phyloP scores from a whole-genome alignment of 2,797 vertebrate genomes.

The Urophycis tenuis region DNA sequence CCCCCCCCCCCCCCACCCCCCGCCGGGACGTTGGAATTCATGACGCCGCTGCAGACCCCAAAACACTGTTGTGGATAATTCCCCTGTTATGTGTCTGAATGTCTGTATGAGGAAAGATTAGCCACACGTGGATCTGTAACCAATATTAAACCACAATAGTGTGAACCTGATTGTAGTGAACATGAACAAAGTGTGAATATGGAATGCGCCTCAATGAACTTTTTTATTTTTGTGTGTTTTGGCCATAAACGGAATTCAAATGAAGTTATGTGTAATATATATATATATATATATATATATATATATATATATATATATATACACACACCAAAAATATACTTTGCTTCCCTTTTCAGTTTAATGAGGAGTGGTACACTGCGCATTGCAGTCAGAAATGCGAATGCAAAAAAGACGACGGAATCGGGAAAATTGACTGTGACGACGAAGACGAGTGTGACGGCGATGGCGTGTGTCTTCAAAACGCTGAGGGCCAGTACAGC shows the following conservation, averaged over 20 bases:
- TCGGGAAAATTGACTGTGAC: conserved; percentile 56
- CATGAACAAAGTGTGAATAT: neutral
- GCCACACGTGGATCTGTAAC: neutral
- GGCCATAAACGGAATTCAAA: neutral
- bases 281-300: neutral
- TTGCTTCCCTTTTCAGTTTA: conserved; percentile 54
- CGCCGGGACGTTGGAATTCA: too few relatives aligned
- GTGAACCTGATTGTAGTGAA: neutral
- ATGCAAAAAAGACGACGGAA: conserved; percentile 56
- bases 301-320: neutral
- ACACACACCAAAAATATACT: neutral
- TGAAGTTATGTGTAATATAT: neutral
- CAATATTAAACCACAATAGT: neutral
- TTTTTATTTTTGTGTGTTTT: neutral
- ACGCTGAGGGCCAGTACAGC: conserved; percentile 59
- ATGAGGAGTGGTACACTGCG: conserved; percentile 68
- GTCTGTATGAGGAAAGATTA: neutral
- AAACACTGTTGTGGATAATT: neutral
- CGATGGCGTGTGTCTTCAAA: conserved; percentile 62
- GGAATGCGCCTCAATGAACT: too few relatives aligned
- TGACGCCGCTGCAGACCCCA: neutral
- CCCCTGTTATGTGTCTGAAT: too few relatives aligned
- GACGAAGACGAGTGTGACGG: conserved; percentile 59
- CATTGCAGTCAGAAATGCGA: conserved; percentile 69
- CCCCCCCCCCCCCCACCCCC: too few relatives aligned